Conservation (phyloP, 2,797 vertebrate genomes). For the Lacerta bilineata region DNA sequence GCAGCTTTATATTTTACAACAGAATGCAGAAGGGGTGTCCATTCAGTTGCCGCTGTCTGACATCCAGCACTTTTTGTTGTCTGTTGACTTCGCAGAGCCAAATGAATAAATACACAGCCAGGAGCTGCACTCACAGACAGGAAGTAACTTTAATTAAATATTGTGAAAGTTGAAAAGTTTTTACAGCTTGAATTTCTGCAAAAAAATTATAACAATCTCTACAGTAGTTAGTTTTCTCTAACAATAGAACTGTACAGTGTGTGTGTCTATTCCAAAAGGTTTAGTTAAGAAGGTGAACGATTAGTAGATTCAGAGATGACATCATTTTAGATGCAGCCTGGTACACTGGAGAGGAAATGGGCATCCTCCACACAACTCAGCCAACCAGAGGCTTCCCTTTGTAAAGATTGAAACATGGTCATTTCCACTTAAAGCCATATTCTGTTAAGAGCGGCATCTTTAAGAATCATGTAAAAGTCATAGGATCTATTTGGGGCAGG, state of each 20-base stretch:
- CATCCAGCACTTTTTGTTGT: constrained; percentile 1
- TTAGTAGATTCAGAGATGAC: constrained; percentile 84
- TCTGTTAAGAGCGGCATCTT: constrained; percentile 81
- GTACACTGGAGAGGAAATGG: constrained; percentile 79
- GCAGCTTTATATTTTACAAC: constrained; percentile 47
- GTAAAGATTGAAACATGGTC: constrained; percentile 76
- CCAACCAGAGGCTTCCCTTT: constrained; percentile 79
- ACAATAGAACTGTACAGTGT: constrained; percentile 98
- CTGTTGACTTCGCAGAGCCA: constrained; percentile 55
- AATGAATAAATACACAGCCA: constrained; percentile 81
- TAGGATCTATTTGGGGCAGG: constrained; percentile 55
- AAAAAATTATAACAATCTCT: constrained; percentile 99
- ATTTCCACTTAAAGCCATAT: constrained; percentile 85
- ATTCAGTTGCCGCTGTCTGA: constrained; percentile 49
- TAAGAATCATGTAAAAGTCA: constrained; percentile 76
- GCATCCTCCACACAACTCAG: constrained; percentile 77
- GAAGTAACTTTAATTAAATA: constrained; percentile 99
- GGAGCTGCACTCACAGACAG: constrained; percentile 92
- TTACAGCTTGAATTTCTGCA: constrained; percentile 98
- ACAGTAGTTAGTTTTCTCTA: constrained; percentile 95
- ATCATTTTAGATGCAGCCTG: constrained; percentile 81
- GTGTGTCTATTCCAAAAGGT: constrained; percentile 92
- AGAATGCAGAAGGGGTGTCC: constrained; percentile 14
- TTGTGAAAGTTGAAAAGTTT: constrained; percentile 99
- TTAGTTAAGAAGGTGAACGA: constrained; percentile 84